Evolutionary conservation across 2,797 vertebrate genomes (phyloP).

Genomic region (Okamejei kenojei): DNA sequence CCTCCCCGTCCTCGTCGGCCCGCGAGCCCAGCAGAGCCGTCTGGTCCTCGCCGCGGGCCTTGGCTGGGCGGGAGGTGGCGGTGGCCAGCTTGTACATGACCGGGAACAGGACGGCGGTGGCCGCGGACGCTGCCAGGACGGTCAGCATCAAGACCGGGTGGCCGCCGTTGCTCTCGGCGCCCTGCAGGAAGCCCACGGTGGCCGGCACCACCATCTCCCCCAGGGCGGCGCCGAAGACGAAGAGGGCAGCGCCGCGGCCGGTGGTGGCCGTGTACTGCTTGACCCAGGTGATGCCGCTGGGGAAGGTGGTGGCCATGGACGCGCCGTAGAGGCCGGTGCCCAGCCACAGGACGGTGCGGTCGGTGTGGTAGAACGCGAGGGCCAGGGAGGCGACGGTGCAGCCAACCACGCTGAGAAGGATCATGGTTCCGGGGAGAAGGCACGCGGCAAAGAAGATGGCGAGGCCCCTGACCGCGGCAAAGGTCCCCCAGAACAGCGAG

Average conservation of each 20-base stretch:
- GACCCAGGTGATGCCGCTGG: constrained; percentile 84
- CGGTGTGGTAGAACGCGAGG: constrained; percentile 63
- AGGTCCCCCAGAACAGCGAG: constrained; percentile 81
- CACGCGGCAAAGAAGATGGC: constrained; percentile 76
- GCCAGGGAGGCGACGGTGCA: constrained; percentile 62
- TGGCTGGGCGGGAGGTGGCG: constrained; percentile 37
- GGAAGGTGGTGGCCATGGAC: constrained; percentile 82
- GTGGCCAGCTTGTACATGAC: constrained; percentile 78
- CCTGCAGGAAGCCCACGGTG: constrained; percentile 66
- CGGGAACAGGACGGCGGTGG: constrained; percentile 75
- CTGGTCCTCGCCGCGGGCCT: constrained; percentile 61
- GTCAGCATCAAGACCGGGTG: constrained; percentile 74
- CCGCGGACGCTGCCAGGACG: constrained; percentile 54
- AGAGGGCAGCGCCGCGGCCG: constrained; percentile 63
- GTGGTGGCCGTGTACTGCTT: constrained; percentile 82
- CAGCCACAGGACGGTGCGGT: constrained; percentile 60
- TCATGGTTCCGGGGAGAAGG: constrained; percentile 73
- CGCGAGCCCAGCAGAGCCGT: constrained; percentile 65
- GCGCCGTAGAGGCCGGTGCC: constrained; percentile 70
- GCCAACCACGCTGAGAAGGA: constrained; percentile 69
- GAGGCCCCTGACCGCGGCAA: constrained; percentile 68
- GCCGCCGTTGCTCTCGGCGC: constrained; percentile 45
- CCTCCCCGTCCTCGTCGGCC: constrained; percentile 58
- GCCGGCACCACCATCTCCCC: constrained; percentile 87
- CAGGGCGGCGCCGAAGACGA: constrained; percentile 75